Conservation (phyloP, 2,113 vertebrate genomes). For the Phocoena sinus region DNA sequence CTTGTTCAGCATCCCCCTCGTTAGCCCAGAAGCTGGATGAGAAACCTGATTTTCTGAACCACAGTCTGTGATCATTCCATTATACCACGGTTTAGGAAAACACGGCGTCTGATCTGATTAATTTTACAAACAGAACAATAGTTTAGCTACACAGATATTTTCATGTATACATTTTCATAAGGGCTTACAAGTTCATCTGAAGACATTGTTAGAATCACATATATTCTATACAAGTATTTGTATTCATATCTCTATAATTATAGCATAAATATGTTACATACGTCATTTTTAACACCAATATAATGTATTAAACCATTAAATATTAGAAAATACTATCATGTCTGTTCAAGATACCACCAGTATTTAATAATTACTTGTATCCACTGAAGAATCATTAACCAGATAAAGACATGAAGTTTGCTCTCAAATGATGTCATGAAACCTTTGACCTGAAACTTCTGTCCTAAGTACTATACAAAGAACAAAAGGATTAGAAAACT, state of each 20-base stretch:
- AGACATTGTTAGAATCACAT: neutral
- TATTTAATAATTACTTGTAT: neutral
- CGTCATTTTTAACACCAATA: neutral
- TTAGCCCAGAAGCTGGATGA: neutral
- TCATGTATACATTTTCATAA: neutral
- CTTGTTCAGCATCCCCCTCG: neutral
- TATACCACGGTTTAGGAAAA: neutral
- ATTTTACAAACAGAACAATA: neutral
- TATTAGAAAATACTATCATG: neutral
- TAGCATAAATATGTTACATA: neutral
- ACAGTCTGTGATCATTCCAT: neutral
- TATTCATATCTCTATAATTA: neutral
- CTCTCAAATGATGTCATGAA: neutral
- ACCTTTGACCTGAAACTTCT: neutral
- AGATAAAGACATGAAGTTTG: neutral
- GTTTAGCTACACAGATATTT: neutral
- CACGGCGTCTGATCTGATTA: neutral
- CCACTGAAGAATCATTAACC: neutral
- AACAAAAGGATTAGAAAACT: neutral
- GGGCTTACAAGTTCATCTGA: neutral
- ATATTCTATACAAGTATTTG: neutral
- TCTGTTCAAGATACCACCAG: neutral
- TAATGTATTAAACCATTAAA: neutral
- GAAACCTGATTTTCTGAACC: neutral
- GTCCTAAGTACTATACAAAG: neutral